Base-by-base conservation (phyloP, 1,140 invertebrate species). In the Drosophila ogumai region DNA sequence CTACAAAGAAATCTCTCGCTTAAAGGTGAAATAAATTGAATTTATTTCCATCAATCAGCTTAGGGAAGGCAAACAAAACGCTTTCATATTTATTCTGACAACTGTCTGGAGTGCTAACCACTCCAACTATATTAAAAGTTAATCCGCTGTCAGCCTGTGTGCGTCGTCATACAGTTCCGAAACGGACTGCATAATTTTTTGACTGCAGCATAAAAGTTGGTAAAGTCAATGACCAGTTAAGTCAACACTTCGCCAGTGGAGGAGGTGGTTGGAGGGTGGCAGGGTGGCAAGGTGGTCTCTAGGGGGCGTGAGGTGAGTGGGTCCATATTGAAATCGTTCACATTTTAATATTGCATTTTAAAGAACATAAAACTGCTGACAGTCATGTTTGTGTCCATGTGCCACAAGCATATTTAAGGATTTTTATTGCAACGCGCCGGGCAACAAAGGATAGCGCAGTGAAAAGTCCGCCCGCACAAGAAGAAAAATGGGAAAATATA, bases 201-300 rank as follows among this genome's bases (percentile, higher is more conserved):
- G 86, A 87, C 80, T 87, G 84, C 84, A 69, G 74, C 75, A 69
- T 80, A 88, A 90, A 55, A 90, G 85, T 84, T 88, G 78, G 58
- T 40, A 69, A 85, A 90, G 85, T 88, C 85, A 88, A 90, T 81
- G 85, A 90, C 86, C 85, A 90, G 85, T 88, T 88, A 88, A 88
- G 84, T 90, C 84, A 90, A 85, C 84, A 75, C 67, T 74, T 57
- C n/a, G 67, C 40, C 74, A 31, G 58, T 28, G 50, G 9, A 32
- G 28, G 25, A 49, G 25, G 19, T 7, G 19, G 43, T 46, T 12
- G 43, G 5, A 13, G 3, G 44, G n/a, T 55, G 40, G 43, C 34
- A 13, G 3, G 44, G n/a, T 55, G 40, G 43, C 34, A 50, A 9
- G 34, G 5, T 36, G 47, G 40, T 58, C 46, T 56, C 41, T 19